Evolutionary conservation across 2,888 invertebrate genomes (phyloP).

Genomic region (Anthophora plumipes): DNA sequence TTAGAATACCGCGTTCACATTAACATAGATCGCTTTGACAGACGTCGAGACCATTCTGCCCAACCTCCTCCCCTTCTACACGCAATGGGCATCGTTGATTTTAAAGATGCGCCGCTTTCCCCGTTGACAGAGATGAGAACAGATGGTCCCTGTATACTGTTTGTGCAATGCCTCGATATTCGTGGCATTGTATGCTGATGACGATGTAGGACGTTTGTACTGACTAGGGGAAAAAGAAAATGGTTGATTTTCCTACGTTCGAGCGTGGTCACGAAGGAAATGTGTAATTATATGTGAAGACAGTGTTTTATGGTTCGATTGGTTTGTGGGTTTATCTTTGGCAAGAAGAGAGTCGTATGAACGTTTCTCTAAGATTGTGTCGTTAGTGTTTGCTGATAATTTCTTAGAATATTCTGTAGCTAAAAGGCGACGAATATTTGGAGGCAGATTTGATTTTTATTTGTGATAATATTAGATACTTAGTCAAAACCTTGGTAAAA

Average conservation of each 20-base stretch:
- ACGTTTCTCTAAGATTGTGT: too few relatives aligned
- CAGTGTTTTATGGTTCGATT: not conserved
- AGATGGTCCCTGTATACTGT: conserved; percentile 24
- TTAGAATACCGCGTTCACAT: conserved; percentile 67
- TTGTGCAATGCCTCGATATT: conserved; percentile 40
- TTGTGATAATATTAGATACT: too few relatives aligned
- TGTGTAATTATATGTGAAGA: conserved; percentile 1
- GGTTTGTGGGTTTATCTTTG: not conserved
- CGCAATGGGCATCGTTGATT: conserved; percentile 36
- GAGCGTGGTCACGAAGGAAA: not conserved
- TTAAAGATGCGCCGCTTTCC: conserved; percentile 23
- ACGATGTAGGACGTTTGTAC: not conserved
- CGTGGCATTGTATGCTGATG: conserved; percentile 58
- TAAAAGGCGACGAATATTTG: too few relatives aligned
- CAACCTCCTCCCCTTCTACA: not conserved
- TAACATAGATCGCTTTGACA: conserved; percentile 67
- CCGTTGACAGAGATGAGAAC: conserved; percentile 26
- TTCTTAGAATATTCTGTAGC: too few relatives aligned
- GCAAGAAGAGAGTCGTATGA: not conserved
- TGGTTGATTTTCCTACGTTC: not conserved
- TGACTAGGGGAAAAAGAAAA: not conserved
- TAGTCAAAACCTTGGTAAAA: too few relatives aligned
- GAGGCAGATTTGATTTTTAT: too few relatives aligned
- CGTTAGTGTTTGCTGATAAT: too few relatives aligned
- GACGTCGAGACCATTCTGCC: conserved; percentile 40